Conservation (phyloP, 2,113 vertebrate species). For the Callorhinus ursinus region DNA sequence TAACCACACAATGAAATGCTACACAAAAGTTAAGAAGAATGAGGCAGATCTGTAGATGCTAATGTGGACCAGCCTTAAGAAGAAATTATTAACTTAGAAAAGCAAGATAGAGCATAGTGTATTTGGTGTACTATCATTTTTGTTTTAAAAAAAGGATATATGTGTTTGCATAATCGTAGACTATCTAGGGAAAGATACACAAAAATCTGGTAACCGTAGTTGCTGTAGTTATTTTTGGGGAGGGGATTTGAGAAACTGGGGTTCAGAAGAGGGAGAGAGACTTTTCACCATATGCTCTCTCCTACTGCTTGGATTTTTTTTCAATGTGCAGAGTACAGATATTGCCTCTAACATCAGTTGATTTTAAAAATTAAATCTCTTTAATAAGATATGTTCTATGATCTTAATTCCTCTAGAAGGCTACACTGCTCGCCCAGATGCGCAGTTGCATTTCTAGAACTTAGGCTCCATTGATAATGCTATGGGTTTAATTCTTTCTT, state of each 20-base stretch:
- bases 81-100: conserved; percentile 21
- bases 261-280: conserved; percentile 46
- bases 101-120: not conserved
- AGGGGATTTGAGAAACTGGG: conserved; percentile 16
- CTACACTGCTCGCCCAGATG: not conserved
- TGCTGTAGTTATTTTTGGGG: conserved; percentile 7
- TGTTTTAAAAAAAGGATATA: not conserved
- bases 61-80: not conserved
- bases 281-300: conserved; percentile 37
- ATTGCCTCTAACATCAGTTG: not conserved
- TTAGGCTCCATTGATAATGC: not conserved
- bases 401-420: conserved; percentile 44
- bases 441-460: not conserved
- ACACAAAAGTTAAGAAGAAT: not conserved
- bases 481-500: conserved; percentile 2
- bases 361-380: conserved; percentile 25
- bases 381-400: not conserved
- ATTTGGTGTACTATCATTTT: not conserved
- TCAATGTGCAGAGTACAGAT: not conserved
- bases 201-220: conserved; percentile 63
- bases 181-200: conserved; percentile 57
- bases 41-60: not conserved
- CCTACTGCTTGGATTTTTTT: not conserved
- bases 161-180: conserved; percentile 59
- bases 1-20: not conserved